Conservation (phyloP, 1,140 invertebrate genomes). For the Cheumatopsyche charites region DNA sequence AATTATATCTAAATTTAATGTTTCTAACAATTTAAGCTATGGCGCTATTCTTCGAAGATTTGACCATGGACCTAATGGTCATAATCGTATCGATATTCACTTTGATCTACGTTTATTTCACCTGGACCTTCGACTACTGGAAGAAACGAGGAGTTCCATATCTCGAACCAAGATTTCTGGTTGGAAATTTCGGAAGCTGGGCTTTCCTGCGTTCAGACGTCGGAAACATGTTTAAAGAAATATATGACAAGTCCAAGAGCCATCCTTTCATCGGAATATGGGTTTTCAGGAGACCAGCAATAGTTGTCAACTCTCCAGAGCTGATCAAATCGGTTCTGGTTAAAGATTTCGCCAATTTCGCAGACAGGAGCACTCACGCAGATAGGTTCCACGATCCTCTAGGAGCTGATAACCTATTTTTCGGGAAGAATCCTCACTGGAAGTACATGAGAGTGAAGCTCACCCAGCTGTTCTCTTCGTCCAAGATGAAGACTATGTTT, state of each 20-base stretch:
- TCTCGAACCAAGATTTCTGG: conserved; percentile 39
- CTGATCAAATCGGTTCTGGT: conserved; percentile 58
- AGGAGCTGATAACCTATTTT: conserved; percentile 49
- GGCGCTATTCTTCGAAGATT: not conserved
- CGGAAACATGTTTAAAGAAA: conserved; percentile 44
- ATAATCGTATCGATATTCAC: not conserved
- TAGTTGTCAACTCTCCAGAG: conserved; percentile 58
- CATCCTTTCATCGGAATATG: conserved; percentile 55
- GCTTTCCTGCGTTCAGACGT: conserved; percentile 42
- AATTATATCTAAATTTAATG: too few species aligned
- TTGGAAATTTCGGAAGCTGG: conserved; percentile 47
- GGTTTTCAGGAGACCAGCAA: conserved; percentile 57
- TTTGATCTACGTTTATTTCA: conserved; percentile 47
- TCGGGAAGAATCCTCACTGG: conserved; percentile 56
- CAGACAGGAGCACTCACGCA: conserved; percentile 49
- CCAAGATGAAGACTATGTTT: conserved; percentile 61
- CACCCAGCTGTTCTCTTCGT: conserved; percentile 61
- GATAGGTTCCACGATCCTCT: conserved; percentile 48
- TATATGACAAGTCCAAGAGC: conserved; percentile 39
- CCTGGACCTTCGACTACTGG: conserved; percentile 50
- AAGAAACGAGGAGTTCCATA: conserved; percentile 48
- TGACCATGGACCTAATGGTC: not conserved
- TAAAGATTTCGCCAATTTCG: conserved; percentile 61
- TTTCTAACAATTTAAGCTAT: conserved; percentile 4
- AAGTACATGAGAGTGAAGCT: conserved; percentile 59